A percentile compares a stretch with the other conserved stretches of the same genome.
Conservation (phyloP, 2,113 vertebrate genomes). For the Tragelaphus buxtoni region DNA sequence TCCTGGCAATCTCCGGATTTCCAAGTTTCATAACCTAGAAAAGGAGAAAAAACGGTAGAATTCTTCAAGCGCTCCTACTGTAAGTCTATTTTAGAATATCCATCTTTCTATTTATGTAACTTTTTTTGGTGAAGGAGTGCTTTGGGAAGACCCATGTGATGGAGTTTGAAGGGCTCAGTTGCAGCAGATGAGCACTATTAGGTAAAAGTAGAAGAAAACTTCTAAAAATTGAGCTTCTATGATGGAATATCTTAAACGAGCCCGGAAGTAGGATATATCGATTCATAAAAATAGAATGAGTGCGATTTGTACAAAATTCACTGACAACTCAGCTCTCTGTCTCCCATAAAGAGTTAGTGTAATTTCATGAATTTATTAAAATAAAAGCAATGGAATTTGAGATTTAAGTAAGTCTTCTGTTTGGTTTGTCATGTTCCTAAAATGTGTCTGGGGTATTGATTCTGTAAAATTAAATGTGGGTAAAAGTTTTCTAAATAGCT, state of each 20-base stretch:
- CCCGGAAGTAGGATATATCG: background rate
- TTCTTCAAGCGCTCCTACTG: constrained; percentile 31
- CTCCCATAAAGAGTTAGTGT: background rate
- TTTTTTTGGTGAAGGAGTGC: constrained; percentile 10
- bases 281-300: constrained; percentile 47
- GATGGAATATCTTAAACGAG: constrained; percentile 30
- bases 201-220: background rate
- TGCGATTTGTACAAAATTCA: background rate
- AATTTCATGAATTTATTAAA: constrained; percentile 39
- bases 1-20: constrained; percentile 80
- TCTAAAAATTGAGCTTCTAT: constrained; percentile 37
- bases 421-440: constrained; percentile 42
- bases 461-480: constrained; percentile 25
- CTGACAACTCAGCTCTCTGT: background rate
- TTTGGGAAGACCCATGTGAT: background rate
- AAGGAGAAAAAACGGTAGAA: constrained; percentile 45
- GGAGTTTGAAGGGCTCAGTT: background rate
- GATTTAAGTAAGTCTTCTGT: constrained; percentile 31
- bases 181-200: background rate
- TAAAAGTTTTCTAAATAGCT: constrained; percentile 41
- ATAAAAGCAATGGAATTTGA: constrained; percentile 23
- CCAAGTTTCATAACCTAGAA: constrained; percentile 91
- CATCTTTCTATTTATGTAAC: background rate
- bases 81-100: constrained; percentile 22
- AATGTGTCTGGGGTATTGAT: constrained; percentile 10